Evolutionary conservation across 2,113 vertebrate species (phyloP), one percentile per base, ranked within the genome.

Genomic region (Corythoichthys intestinalis): DNA sequence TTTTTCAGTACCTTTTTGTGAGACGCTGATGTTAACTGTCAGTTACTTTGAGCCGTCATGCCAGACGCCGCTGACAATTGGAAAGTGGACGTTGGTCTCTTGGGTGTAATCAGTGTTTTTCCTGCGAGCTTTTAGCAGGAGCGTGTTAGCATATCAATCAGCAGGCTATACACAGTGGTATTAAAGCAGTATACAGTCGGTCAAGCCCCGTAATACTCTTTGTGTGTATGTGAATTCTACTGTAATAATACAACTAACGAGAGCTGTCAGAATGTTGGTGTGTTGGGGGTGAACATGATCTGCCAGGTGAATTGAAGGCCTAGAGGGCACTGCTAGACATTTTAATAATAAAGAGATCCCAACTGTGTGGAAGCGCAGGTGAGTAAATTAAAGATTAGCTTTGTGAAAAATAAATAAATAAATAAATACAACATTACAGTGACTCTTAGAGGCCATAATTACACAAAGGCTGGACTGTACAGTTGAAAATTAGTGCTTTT

Each of bases 141-240:
- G n/a, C 46, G 67, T 62, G 62, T 67, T 64, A 71, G 60, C 49
- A 79, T 75, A 69, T 73, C 67, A 79, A 49, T 82, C 67, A 75
- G 60, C 73, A 74, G 54, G 49, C 73, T 56, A 67, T 60, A 72
- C 57, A 53, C 44, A 65, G 58, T 20, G 39, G 48, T 66, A 78
- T 46, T 13, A 15, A 39, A 58, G 73, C 28, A 72, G 66, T 34
- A 56, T 41, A 54, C 53, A 66, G 20, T 38, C 20, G 56, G 17
- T 76, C 15, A 67, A 69, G 62, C 34, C 3, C 8, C 10, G 54
- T 17, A 58, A 4, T 44, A 4, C 38, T 17, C 11, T 20, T 15
- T 28, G 60, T 34, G 14, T 52, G 65, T 60, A 52, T 73, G 35
- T 48, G 57, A 8, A 44, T 5, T 65, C 60, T 14, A 20, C 71